A percentile compares a stretch with the other conserved stretches of the same genome.
Conservation (phyloP, 2,113 vertebrate genomes). For the Lampris megalopsis region DNA sequence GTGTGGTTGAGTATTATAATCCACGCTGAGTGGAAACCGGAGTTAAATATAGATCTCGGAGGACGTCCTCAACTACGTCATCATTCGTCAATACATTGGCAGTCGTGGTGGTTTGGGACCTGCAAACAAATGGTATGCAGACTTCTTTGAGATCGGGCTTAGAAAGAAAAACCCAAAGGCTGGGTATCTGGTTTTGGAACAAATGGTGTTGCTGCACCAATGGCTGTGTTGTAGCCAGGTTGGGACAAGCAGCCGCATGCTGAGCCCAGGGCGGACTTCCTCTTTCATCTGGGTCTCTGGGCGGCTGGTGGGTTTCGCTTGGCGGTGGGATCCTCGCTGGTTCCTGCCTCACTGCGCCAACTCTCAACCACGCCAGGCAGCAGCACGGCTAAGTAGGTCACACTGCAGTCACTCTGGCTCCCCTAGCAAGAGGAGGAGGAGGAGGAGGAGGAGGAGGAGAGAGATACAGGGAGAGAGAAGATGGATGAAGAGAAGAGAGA, state of each 20-base stretch:
- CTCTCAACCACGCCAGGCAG: constrained; percentile 65
- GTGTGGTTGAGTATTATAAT: too few species aligned
- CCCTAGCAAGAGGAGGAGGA: constrained; percentile 38
- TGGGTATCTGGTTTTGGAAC: not conserved
- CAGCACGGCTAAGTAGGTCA: constrained; percentile 78
- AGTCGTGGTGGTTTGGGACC: too few species aligned
- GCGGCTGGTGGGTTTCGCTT: constrained; percentile 30
- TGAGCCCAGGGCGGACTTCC: constrained; percentile 1
- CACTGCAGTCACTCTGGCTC: constrained; percentile 66
- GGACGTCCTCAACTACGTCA: too few species aligned
- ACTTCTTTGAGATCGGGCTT: too few species aligned
- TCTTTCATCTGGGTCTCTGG: constrained; percentile 1
- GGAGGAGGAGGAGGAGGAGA: constrained; percentile 30
- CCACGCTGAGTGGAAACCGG: too few species aligned
- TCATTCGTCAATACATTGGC: too few species aligned
- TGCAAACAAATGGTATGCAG: too few species aligned
- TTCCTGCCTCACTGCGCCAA: constrained; percentile 62
- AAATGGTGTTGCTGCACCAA: not conserved
- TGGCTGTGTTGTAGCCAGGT: not conserved
- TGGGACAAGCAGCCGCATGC: constrained; percentile 20
- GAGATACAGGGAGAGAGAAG: constrained; percentile 17
- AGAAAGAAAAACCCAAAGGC: constrained; percentile 1
- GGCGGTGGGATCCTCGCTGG: constrained; percentile 52
- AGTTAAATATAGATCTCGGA: too few species aligned
- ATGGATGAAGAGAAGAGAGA: constrained; percentile 17